phyloP scores from a whole-genome alignment of 2,797 vertebrate genomes.

The Liasis olivaceus region DNA sequence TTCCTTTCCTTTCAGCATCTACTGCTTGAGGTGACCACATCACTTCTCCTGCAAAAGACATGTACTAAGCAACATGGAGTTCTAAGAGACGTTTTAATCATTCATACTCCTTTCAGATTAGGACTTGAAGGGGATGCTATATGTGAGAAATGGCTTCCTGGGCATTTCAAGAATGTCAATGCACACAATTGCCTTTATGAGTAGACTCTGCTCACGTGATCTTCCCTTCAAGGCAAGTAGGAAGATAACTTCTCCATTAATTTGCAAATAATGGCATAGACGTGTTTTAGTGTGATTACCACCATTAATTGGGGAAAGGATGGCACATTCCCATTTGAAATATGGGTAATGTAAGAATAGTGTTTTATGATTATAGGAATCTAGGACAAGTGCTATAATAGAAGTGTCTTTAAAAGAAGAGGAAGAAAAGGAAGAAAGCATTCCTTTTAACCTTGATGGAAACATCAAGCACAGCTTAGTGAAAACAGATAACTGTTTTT shows the following conservation, averaged over 20 bases:
- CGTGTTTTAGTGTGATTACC: background rate
- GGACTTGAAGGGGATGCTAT: too few species aligned
- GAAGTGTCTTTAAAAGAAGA: background rate
- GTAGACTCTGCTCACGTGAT: background rate
- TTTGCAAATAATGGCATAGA: background rate
- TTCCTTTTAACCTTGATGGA: background rate
- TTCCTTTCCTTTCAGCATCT: background rate
- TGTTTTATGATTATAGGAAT: background rate
- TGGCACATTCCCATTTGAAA: background rate
- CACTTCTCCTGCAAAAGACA: too few species aligned
- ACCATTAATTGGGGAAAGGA: background rate
- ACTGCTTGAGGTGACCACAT: background rate
- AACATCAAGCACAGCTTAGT: background rate
- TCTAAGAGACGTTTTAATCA: background rate
- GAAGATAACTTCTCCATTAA: background rate
- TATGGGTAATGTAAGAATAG: background rate
- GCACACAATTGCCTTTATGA: background rate
- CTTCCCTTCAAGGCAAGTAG: background rate
- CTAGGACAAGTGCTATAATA: background rate
- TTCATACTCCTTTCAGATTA: background rate
- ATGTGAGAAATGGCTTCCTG: background rate
- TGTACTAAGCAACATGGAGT: background rate
- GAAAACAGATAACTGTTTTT: conserved; percentile 31
- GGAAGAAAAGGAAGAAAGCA: background rate
- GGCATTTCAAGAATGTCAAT: background rate